Conservation (phyloP, 2,888 invertebrate species). For the Orthonychiurus folsomi region DNA sequence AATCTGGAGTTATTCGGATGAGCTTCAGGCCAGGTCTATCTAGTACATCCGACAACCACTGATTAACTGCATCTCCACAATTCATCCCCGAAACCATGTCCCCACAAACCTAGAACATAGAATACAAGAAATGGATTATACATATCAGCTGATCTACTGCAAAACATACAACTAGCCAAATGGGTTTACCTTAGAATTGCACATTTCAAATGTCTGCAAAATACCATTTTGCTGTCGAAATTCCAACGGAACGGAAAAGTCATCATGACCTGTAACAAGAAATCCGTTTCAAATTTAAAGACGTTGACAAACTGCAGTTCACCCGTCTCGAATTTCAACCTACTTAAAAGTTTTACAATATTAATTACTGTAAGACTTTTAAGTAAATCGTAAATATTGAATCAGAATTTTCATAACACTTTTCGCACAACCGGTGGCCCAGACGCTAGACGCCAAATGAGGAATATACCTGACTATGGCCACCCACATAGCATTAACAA, state of each 20-base stretch:
- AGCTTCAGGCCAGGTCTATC: slow-evolving; percentile 52
- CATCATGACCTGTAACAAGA: background rate
- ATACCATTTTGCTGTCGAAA: slow-evolving; percentile 20
- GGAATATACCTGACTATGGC: too few relatives aligned
- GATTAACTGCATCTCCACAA: slow-evolving; percentile 69
- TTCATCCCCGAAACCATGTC: slow-evolving; percentile 69
- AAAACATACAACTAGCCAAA: background rate
- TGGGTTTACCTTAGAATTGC: slow-evolving; percentile 37
- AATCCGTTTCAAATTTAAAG: too few relatives aligned
- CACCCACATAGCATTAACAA: too few relatives aligned
- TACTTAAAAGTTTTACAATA: too few relatives aligned
- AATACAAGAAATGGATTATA: background rate
- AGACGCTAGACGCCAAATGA: too few relatives aligned
- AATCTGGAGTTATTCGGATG: slow-evolving; percentile 35
- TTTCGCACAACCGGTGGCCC: too few relatives aligned
- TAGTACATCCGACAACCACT: slow-evolving; percentile 71
- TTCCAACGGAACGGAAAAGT: slow-evolving; percentile 26
- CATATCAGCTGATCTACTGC: background rate
- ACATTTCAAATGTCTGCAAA: slow-evolving; percentile 21
- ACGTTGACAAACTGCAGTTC: too few relatives aligned
- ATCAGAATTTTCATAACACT: too few relatives aligned
- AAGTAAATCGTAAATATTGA: too few relatives aligned
- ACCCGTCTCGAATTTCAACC: too few relatives aligned
- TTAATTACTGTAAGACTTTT: too few relatives aligned
- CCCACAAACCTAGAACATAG: slow-evolving; percentile 59